These are phyloP conservation scores for Eurytoma adleriae DNA, from an alignment of 2,888 invertebrate genomes.

Conservation along the genomic window DNA sequence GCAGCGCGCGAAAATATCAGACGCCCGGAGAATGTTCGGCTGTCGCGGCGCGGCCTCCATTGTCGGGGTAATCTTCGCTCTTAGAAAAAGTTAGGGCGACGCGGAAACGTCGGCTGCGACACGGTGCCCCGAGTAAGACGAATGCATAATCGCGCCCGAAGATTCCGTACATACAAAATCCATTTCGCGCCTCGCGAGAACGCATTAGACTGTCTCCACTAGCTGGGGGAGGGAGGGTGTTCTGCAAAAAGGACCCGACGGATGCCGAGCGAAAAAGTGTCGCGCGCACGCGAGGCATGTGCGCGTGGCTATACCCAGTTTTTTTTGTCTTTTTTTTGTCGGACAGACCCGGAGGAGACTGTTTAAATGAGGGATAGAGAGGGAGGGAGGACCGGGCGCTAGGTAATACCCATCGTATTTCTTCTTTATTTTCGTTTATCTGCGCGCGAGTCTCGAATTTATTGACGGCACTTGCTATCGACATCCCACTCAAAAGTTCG, in stretches of 20 bases:
- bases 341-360: conserved; percentile 6
- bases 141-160: no score
- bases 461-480: conserved; percentile 65
- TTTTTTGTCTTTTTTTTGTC: not conserved
- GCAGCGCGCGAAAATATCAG: no score
- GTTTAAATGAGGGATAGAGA: conserved; percentile 4
- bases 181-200: no score
- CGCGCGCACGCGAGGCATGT: not conserved
- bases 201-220: no score
- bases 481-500: conserved; percentile 60
- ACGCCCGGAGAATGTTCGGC: no score
- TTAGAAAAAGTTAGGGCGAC: no score
- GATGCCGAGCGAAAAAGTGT: not conserved
- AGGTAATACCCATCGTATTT: conserved; percentile 59
- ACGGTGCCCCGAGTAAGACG: no score
- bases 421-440: conserved; percentile 64
- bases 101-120: no score
- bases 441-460: conserved; percentile 60
- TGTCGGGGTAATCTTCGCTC: no score
- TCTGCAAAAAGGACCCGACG: not conserved
- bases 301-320: not conserved
- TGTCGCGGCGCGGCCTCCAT: no score
- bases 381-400: conserved; percentile 20
- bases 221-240: no score
- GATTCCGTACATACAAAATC: no score